These are phyloP conservation scores for Centropyge bicolor DNA, from an alignment of 2,797 vertebrate species.

Conservation along the genomic window DNA sequence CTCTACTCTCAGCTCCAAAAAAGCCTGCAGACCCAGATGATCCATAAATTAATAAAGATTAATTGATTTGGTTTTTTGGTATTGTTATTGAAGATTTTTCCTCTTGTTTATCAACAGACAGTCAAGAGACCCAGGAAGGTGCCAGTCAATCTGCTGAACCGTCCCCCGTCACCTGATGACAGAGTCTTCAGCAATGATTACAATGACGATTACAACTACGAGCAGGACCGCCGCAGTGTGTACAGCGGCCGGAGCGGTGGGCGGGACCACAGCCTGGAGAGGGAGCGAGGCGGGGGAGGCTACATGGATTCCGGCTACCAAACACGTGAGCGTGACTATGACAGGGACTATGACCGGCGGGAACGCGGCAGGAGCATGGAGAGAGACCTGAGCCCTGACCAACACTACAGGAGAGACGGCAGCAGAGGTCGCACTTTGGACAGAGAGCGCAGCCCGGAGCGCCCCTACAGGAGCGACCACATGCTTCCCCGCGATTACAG, in stretches of 20 bases:
- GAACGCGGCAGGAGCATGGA: conserved; percentile 85
- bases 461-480: conserved; percentile 67
- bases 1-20: neutral
- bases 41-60: neutral
- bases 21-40: neutral
- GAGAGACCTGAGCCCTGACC: conserved; percentile 87
- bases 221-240: conserved; percentile 89
- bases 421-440: conserved; percentile 85
- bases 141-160: conserved; percentile 82
- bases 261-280: conserved; percentile 82
- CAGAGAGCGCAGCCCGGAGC: conserved; percentile 76
- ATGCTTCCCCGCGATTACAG: conserved; percentile 64
- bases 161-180: conserved; percentile 87
- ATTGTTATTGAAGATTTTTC: neutral
- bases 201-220: conserved; percentile 87
- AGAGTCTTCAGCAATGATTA: conserved; percentile 90
- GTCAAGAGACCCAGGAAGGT: conserved; percentile 93
- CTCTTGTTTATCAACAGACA: conserved; percentile 78
- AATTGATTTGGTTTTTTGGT: neutral
- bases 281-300: conserved; percentile 63
- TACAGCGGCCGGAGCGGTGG: conserved; percentile 85
- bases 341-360: conserved; percentile 74
- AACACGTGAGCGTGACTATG: conserved; percentile 74
- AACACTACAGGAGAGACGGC: conserved; percentile 79
- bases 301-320: conserved; percentile 80